phyloP scores from a whole-genome alignment of 2,888 invertebrate species.

The Dascillus cervinus region DNA sequence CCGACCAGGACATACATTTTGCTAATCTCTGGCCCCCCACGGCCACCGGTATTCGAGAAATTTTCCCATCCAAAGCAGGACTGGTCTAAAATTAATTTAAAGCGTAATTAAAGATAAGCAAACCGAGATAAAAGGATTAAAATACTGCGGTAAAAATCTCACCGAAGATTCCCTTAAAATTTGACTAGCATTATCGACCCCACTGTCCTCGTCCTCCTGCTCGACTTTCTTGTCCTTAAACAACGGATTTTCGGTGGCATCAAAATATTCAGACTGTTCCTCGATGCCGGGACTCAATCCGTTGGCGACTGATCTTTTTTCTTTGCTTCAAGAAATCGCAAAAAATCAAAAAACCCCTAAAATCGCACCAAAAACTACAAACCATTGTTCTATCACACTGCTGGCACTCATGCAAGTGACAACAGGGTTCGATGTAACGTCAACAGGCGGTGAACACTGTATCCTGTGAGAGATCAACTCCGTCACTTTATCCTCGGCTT shows the following conservation, averaged over 20 bases:
- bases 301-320: constrained; percentile 37
- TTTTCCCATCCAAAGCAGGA: constrained; percentile 40
- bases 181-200: constrained; percentile 41
- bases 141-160: constrained; percentile 18
- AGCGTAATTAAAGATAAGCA: not conserved
- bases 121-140: not conserved
- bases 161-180: constrained; percentile 39
- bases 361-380: constrained; percentile 1
- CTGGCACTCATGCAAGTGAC: constrained; percentile 34
- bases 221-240: constrained; percentile 37
- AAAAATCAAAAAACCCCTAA: constrained; percentile 1
- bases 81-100: constrained; percentile 28
- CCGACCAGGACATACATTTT: constrained; percentile 66
- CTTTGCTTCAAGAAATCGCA: constrained; percentile 24
- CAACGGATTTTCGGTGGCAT: constrained; percentile 61
- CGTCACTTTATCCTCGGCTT: constrained; percentile 6
- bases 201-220: constrained; percentile 40
- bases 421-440: constrained; percentile 35
- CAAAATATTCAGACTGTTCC: constrained; percentile 72
- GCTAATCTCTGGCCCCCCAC: constrained; percentile 51
- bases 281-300: constrained; percentile 57
- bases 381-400: constrained; percentile 35
- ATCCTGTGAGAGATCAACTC: constrained; percentile 10
- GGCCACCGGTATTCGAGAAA: constrained; percentile 61
- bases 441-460: constrained; percentile 33